phyloP scores from a whole-genome alignment of 2,113 vertebrate genomes.

The Calcarius ornatus region DNA sequence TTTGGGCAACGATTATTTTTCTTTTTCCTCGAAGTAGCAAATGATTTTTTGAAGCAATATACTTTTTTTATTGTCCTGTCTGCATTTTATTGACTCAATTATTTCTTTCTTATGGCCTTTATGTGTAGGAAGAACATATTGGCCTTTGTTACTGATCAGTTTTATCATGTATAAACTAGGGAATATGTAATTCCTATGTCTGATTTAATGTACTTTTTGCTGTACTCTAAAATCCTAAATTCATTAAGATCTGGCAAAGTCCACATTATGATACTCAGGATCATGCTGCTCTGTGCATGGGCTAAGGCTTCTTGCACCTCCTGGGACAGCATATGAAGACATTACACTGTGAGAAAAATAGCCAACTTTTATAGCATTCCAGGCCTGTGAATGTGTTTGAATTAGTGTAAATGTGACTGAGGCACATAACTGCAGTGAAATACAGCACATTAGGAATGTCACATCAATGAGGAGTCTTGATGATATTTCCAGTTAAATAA shows the following conservation, averaged over 20 bases:
- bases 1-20: background rate
- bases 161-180: background rate
- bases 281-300: background rate
- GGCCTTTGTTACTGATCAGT: background rate
- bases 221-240: background rate
- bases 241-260: background rate
- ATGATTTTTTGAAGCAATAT: background rate
- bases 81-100: background rate
- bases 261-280: background rate
- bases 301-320: background rate
- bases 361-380: background rate
- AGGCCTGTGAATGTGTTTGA: background rate
- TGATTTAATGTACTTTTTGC: background rate
- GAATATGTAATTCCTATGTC: background rate
- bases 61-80: background rate
- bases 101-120: background rate
- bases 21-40: background rate
- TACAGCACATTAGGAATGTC: background rate
- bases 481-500: slow-evolving; percentile 15
- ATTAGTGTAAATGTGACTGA: background rate
- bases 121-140: background rate
- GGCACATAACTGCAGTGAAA: background rate
- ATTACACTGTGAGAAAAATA: background rate
- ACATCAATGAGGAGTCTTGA: background rate
- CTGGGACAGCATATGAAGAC: background rate